phyloP scores from a whole-genome alignment of 2,797 vertebrate species.

The Myotis findleyi region DNA sequence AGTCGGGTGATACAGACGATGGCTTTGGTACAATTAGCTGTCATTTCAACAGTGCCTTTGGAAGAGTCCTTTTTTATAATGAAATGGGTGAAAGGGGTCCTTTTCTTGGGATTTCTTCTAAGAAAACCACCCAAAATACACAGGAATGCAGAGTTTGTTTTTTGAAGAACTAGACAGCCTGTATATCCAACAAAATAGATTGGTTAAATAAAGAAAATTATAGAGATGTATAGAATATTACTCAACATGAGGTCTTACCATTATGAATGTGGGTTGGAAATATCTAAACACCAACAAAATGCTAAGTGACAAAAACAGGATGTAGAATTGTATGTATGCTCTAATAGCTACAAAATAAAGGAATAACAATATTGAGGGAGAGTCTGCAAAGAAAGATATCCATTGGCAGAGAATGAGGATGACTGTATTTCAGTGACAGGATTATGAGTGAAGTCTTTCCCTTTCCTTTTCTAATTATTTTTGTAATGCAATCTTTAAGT shows the following conservation, averaged over 20 bases:
- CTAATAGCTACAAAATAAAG: neutral
- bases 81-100: neutral
- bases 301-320: neutral
- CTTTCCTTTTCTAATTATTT: conserved; percentile 22
- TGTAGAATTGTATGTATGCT: neutral
- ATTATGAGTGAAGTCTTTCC: neutral
- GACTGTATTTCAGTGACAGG: neutral
- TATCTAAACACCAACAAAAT: neutral
- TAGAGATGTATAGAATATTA: neutral
- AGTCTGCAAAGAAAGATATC: neutral
- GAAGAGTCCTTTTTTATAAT: neutral
- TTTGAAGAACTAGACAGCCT: neutral
- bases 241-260: neutral
- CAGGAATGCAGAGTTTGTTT: neutral
- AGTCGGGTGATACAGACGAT: neutral
- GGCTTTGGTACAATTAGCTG: neutral
- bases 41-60: neutral
- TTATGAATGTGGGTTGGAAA: neutral
- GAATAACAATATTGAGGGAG: neutral
- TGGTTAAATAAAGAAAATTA: neutral
- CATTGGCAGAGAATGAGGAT: neutral
- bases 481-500: neutral
- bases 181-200: neutral
- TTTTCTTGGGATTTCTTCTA: neutral
- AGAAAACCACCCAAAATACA: neutral